A percentile compares a stretch with the other conserved stretches of the same genome.
Evolutionary conservation across 2,113 vertebrate genomes (phyloP).

Genomic region (Orycteropus afer): DNA sequence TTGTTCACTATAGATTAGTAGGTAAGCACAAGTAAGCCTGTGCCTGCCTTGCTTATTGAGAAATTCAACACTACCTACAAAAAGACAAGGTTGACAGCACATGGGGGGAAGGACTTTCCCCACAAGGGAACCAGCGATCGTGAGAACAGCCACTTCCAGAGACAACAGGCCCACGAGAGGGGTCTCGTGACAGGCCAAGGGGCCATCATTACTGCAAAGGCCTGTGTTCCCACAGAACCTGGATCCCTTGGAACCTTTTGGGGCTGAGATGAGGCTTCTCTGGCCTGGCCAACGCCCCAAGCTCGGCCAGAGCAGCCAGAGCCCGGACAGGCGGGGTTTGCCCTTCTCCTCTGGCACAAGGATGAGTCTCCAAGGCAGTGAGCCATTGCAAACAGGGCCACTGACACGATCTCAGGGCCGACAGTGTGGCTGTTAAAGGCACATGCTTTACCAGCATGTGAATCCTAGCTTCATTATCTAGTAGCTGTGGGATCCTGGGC

Average conservation of each 20-base stretch:
- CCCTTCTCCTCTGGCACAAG: neutral
- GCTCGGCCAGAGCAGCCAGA: neutral
- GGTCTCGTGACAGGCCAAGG: neutral
- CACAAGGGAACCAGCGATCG: neutral
- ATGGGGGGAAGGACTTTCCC: neutral
- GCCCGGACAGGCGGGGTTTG: neutral
- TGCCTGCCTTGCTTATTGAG: too few relatives aligned
- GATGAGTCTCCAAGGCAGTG: neutral
- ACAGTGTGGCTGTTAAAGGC: neutral
- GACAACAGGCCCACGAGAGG: neutral
- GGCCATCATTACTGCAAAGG: neutral
- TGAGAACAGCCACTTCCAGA: neutral
- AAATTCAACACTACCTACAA: too few relatives aligned
- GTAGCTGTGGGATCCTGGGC: neutral
- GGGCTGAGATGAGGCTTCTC: neutral
- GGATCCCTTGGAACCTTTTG: neutral
- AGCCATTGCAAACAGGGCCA: neutral
- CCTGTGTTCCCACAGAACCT: too few relatives aligned
- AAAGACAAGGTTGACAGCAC: neutral
- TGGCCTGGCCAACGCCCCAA: neutral
- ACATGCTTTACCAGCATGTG: neutral
- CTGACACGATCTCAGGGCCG: rapidly evolving
- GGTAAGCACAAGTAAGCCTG: too few relatives aligned
- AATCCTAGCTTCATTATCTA: too few relatives aligned
- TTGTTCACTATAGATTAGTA: too few relatives aligned